These are phyloP conservation scores for Drosophila neocordata DNA, from an alignment of 1,140 invertebrate genomes.

Conservation along the genomic window DNA sequence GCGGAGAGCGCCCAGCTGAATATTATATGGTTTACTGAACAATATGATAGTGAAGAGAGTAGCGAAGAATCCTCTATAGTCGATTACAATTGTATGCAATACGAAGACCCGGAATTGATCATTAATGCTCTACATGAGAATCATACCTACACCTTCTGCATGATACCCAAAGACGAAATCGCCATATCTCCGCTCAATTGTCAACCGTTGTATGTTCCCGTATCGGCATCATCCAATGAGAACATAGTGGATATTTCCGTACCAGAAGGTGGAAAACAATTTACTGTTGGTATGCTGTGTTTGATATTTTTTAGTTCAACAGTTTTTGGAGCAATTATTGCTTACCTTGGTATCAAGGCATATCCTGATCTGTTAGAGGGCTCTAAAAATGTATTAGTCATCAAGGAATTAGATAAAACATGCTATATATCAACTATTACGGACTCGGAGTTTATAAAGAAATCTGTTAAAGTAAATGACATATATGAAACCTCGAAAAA, in stretches of 20 bases:
- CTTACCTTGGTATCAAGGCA: slow-evolving; percentile 56
- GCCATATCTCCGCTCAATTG: slow-evolving; percentile 57
- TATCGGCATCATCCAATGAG: background rate
- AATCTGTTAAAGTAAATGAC: slow-evolving; percentile 5
- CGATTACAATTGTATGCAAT: slow-evolving; percentile 57
- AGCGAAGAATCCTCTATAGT: background rate
- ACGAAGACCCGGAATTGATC: slow-evolving; percentile 33
- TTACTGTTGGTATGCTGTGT: slow-evolving; percentile 60
- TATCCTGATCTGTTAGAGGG: slow-evolving; percentile 64
- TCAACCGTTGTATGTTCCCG: slow-evolving; percentile 50
- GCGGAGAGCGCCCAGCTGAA: slow-evolving; percentile 24
- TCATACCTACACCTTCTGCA: slow-evolving; percentile 64
- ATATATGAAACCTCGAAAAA: background rate
- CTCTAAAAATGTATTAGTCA: slow-evolving; percentile 62
- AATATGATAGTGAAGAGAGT: background rate
- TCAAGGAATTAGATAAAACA: slow-evolving; percentile 53
- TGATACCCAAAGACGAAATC: slow-evolving; percentile 29
- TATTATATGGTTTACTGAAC: slow-evolving; percentile 63
- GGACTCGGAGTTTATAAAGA: slow-evolving; percentile 34
- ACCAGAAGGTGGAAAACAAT: slow-evolving; percentile 49
- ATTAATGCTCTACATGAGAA: slow-evolving; percentile 35
- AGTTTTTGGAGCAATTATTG: slow-evolving; percentile 47
- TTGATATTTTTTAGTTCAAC: slow-evolving; percentile 57
- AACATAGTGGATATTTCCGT: slow-evolving; percentile 29
- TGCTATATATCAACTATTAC: slow-evolving; percentile 58